Conservation (phyloP, 2,888 invertebrate genomes). For the Cynaeus angustus region DNA sequence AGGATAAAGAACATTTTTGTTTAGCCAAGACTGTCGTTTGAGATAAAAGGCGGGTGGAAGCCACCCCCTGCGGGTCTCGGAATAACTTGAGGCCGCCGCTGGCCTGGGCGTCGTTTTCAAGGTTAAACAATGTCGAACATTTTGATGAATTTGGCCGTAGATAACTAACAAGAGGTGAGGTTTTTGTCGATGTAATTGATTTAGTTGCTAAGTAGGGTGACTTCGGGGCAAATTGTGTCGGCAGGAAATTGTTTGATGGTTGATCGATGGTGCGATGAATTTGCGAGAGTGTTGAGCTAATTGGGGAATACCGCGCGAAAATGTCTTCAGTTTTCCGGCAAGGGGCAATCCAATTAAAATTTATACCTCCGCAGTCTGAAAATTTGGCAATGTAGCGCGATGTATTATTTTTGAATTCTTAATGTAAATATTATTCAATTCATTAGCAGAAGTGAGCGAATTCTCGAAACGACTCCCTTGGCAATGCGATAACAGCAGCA, state of each 20-base stretch:
- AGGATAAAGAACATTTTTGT: conserved; percentile 22
- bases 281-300: conserved; percentile 42
- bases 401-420: conserved; percentile 64
- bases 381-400: conserved; percentile 54
- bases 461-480: conserved; percentile 65
- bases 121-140: conserved; percentile 41
- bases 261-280: conserved; percentile 47
- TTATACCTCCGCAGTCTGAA: conserved; percentile 56
- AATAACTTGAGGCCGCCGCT: conserved; percentile 19
- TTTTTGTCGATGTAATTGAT: conserved; percentile 44
- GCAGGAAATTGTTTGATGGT: conserved; percentile 47
- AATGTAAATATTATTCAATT: conserved; percentile 67
- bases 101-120: conserved; percentile 17
- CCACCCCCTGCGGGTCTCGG: conserved; percentile 12
- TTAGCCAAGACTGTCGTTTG: conserved; percentile 31
- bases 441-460: conserved; percentile 65
- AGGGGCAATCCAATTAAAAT: conserved; percentile 55
- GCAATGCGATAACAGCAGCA: conserved; percentile 64
- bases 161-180: conserved; percentile 38
- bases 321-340: conserved; percentile 39
- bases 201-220: conserved; percentile 43
- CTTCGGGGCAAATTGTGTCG: conserved; percentile 48
- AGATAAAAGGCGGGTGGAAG: conserved; percentile 22
- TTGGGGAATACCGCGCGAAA: conserved; percentile 38
- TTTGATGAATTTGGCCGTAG: conserved; percentile 34